A percentile compares a stretch with the other conserved stretches of the same genome.
These are phyloP conservation scores for Steinernema scapterisci DNA, from an alignment of 2,888 invertebrate species.

Conservation along the genomic window DNA sequence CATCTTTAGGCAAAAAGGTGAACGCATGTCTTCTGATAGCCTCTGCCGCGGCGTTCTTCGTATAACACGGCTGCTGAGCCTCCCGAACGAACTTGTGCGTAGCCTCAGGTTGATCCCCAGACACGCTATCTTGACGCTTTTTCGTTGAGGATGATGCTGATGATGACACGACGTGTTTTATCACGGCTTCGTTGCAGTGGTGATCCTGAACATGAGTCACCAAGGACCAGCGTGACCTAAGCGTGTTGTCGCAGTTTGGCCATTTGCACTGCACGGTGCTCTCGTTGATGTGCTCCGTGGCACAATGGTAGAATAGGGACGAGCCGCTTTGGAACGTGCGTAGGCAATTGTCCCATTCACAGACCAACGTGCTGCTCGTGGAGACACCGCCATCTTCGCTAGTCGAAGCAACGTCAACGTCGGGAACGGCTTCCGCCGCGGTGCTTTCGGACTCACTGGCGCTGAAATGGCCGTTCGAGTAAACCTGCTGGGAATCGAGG, in stretches of 20 bases:
- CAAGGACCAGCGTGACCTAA: constrained; percentile 77
- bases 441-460: constrained; percentile 7
- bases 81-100: constrained; percentile 36
- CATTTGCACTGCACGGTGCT: constrained; percentile 49
- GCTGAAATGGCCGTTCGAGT: constrained; percentile 26
- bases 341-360: background rate
- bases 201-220: constrained; percentile 94
- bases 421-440: background rate
- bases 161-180: constrained; percentile 73
- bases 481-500: background rate
- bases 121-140: constrained; percentile 72
- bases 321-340: constrained; percentile 43
- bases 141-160: too few relatives aligned
- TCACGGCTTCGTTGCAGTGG: constrained; percentile 82
- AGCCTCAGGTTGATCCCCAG: constrained; percentile 37
- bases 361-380: background rate
- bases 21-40: constrained; percentile 93
- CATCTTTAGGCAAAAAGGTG: constrained; percentile 84
- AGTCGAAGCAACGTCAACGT: background rate
- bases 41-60: constrained; percentile 91
- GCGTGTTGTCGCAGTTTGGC: constrained; percentile 63
- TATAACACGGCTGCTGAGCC: constrained; percentile 82
- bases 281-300: constrained; percentile 50
- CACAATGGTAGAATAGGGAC: constrained; percentile 53
- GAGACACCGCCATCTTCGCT: background rate